These are phyloP conservation scores for Epinephelus fuscoguttatus DNA, from an alignment of 2,113 vertebrate species.

Conservation along the genomic window DNA sequence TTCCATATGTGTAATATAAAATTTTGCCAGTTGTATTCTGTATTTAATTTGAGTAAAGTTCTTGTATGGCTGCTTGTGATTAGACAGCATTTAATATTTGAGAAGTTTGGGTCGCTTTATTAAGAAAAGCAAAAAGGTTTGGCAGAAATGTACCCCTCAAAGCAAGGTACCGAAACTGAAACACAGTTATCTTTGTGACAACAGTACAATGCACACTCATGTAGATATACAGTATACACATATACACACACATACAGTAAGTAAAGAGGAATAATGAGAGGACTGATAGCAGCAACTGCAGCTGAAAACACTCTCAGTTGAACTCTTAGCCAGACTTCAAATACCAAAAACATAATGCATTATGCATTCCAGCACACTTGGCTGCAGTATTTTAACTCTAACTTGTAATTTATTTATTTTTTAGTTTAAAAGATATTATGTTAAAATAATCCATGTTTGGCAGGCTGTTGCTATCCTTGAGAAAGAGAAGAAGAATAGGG, in stretches of 20 bases:
- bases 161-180: not conserved
- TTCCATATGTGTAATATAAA: not conserved
- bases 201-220: not conserved
- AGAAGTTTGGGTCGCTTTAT: not conserved
- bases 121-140: not conserved
- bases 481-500: not conserved
- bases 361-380: slow-evolving; percentile 19
- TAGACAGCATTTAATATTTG: not conserved
- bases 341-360: slow-evolving; percentile 23
- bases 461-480: not conserved
- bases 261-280: not conserved
- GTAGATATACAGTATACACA: not conserved
- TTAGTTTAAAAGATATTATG: not conserved
- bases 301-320: slow-evolving; percentile 10
- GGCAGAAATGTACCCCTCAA: not conserved
- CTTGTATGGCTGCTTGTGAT: not conserved
- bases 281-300: not conserved
- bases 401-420: not conserved
- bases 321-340: slow-evolving; percentile 2
- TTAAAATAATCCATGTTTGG: not conserved
- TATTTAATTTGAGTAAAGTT: not conserved
- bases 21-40: not conserved
- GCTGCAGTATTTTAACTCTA: slow-evolving; percentile 2
- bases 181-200: not conserved
- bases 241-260: not conserved